Conservation (phyloP, 2,888 invertebrate genomes). For the Limnephilus auricula region DNA sequence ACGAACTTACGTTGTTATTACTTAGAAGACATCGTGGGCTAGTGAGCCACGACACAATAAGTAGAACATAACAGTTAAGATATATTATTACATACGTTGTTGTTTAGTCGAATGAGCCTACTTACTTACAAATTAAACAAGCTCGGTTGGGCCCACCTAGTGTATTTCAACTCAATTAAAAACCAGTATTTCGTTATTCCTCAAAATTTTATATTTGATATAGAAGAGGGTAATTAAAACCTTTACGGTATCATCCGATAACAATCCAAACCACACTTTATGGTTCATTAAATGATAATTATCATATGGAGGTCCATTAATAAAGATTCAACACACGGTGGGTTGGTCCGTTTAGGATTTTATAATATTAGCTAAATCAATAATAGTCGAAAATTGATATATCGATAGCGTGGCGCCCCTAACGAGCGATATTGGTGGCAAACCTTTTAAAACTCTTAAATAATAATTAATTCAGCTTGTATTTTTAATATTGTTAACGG, state of each 20-base stretch:
- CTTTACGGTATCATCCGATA: conserved; percentile 16
- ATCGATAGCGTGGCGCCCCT: background rate
- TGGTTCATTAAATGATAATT: conserved; percentile 15
- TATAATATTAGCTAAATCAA: background rate
- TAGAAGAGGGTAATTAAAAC: background rate
- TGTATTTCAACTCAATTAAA: background rate
- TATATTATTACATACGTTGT: too few species aligned
- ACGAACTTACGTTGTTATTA: too few species aligned
- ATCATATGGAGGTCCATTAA: background rate
- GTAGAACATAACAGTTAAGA: too few species aligned
- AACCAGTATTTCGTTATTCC: background rate
- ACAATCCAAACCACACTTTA: background rate
- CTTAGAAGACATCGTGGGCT: too few species aligned
- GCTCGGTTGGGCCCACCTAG: background rate
- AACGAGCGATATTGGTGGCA: background rate
- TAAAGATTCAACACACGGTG: background rate
- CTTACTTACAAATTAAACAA: too few species aligned
- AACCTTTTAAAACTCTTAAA: background rate
- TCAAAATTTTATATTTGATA: background rate
- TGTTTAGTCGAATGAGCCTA: too few species aligned
- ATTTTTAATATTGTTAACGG: background rate
- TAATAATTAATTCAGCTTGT: background rate
- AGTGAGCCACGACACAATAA: too few species aligned
- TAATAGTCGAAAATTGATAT: conserved; percentile 16
- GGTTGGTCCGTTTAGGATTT: conserved; percentile 9